These are phyloP conservation scores for Timema cristinae DNA, from an alignment of 2,888 invertebrate species.

Conservation along the genomic window DNA sequence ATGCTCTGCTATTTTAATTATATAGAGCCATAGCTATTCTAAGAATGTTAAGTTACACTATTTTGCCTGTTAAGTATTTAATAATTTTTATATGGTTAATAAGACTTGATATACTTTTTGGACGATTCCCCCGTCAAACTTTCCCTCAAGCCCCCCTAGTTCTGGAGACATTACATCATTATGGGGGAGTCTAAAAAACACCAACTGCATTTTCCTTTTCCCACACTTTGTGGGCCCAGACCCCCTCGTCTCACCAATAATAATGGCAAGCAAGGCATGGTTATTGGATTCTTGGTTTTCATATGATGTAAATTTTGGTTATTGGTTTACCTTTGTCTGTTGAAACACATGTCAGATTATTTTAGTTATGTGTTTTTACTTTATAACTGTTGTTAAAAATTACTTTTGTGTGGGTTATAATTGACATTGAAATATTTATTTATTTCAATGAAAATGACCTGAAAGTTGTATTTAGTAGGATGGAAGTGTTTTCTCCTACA, in stretches of 20 bases:
- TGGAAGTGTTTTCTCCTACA: slow-evolving; percentile 15
- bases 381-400: slow-evolving; percentile 28
- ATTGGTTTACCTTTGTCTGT: slow-evolving; percentile 29
- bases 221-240: slow-evolving; percentile 22
- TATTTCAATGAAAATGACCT: slow-evolving; percentile 18
- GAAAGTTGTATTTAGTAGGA: slow-evolving; percentile 25
- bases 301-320: slow-evolving; percentile 27
- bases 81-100: slow-evolving; percentile 11
- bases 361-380: slow-evolving; percentile 30
- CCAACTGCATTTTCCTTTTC: slow-evolving; percentile 26
- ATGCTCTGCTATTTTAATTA: background rate
- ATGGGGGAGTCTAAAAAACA: slow-evolving; percentile 32
- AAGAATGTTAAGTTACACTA: slow-evolving; percentile 18
- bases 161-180: slow-evolving; percentile 39
- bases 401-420: slow-evolving; percentile 25
- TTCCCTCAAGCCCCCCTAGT: slow-evolving; percentile 36
- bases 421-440: slow-evolving; percentile 25
- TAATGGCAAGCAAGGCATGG: slow-evolving; percentile 28
- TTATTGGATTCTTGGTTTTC: slow-evolving; percentile 30
- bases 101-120: background rate
- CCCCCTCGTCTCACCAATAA: slow-evolving; percentile 21
- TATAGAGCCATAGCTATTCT: slow-evolving; percentile 11
- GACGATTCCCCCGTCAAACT: slow-evolving; percentile 28
- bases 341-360: slow-evolving; percentile 5
- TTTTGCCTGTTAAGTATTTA: slow-evolving; percentile 21